These are phyloP conservation scores for Tetragnatha versicolor DNA, from an alignment of 1,140 invertebrate genomes.

Conservation along the genomic window DNA sequence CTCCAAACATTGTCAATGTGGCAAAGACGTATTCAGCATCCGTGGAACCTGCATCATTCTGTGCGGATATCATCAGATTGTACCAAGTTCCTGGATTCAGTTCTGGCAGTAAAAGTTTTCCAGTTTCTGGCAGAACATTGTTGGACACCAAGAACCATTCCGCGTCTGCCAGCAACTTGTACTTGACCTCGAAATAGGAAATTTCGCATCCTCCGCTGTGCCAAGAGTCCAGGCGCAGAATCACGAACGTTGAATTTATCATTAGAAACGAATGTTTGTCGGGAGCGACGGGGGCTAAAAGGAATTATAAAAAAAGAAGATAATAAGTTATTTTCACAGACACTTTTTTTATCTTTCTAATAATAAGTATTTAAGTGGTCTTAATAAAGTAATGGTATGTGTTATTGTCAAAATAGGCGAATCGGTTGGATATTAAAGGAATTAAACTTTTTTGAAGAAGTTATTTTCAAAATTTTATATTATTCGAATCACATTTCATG, in stretches of 20 bases:
- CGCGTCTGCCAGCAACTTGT: slow-evolving; percentile 73
- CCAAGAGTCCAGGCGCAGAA: slow-evolving; percentile 90
- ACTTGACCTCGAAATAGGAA: slow-evolving; percentile 93
- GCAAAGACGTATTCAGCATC: slow-evolving; percentile 82
- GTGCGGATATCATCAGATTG: slow-evolving; percentile 83
- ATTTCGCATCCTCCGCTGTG: slow-evolving; percentile 94
- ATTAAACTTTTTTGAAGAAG: no score
- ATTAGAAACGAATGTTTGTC: slow-evolving; percentile 70
- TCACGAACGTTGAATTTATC: slow-evolving; percentile 89
- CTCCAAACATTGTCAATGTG: slow-evolving; percentile 70
- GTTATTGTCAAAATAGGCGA: no score
- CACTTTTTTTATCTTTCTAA: no score
- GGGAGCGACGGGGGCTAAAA: slow-evolving; percentile 58
- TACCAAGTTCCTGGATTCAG: slow-evolving; percentile 88
- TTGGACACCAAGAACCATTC: slow-evolving; percentile 95
- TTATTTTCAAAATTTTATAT: no score
- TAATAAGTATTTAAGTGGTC: no score
- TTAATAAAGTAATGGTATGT: no score
- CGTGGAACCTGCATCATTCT: slow-evolving; percentile 91
- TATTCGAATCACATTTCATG: no score
- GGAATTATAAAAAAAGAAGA: not conserved
- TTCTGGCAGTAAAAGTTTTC: slow-evolving; percentile 67
- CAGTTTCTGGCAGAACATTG: slow-evolving; percentile 77
- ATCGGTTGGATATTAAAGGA: no score
- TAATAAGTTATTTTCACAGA: no score